A percentile compares a stretch with the other conserved stretches of the same genome.
Evolutionary conservation across 1,140 invertebrate species (phyloP).

Genomic region (Drosophila punjabiensis): DNA sequence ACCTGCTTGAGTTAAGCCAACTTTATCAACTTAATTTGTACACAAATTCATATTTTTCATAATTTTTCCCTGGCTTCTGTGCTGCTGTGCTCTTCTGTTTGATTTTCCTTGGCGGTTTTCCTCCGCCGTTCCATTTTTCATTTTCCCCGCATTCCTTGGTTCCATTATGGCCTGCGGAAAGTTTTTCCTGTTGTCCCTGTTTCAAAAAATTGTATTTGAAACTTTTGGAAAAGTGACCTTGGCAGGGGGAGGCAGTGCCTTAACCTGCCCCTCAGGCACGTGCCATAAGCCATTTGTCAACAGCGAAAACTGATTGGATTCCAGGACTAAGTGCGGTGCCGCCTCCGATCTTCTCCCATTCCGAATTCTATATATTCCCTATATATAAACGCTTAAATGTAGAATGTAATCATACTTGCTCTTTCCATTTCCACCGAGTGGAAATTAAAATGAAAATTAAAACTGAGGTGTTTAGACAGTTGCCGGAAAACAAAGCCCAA

Average conservation of each 20-base stretch:
- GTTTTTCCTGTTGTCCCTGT: slow-evolving; percentile 40
- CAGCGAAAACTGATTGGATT: slow-evolving; percentile 73
- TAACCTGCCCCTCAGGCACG: slow-evolving; percentile 51
- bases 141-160: slow-evolving; percentile 6
- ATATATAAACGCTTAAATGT: not conserved
- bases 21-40: slow-evolving; percentile 72
- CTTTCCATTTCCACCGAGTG: too few species aligned
- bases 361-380: fast-evolving
- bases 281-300: slow-evolving; percentile 79
- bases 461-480: not conserved
- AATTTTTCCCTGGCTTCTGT: slow-evolving; percentile 7
- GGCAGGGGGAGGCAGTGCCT: not conserved
- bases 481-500: not conserved
- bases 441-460: slow-evolving; percentile 3
- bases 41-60: slow-evolving; percentile 55
- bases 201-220: slow-evolving; percentile 70
- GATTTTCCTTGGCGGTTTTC: slow-evolving; percentile 21
- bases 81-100: slow-evolving; percentile 1
- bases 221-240: slow-evolving; percentile 65
- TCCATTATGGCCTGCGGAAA: slow-evolving; percentile 56
- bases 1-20: slow-evolving; percentile 41
- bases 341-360: not conserved
- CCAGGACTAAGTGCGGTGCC: slow-evolving; percentile 51
- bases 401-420: not conserved
- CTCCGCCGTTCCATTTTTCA: slow-evolving; percentile 41